Percentiles rank a stretch among this genome's conserved stretches.
phyloP scores from a whole-genome alignment of 2,888 invertebrate genomes.

The Salpingus planirostris region DNA sequence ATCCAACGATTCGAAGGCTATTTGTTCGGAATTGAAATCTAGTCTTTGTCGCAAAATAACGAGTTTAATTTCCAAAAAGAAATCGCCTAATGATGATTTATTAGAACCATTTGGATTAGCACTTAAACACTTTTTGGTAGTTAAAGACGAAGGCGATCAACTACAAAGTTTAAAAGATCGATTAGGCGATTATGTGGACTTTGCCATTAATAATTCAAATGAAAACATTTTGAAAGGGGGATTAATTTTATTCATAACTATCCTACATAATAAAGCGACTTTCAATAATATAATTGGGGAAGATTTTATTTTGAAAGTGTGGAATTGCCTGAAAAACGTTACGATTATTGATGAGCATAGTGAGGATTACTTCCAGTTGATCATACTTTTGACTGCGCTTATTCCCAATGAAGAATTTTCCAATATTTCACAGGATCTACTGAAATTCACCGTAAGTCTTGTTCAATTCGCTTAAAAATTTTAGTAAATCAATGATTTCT shows the following conservation, averaged over 20 bases:
- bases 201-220: conserved; percentile 14
- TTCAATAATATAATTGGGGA: conserved; percentile 19
- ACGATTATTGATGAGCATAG: conserved; percentile 14
- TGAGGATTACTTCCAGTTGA: conserved; percentile 30
- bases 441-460: conserved; percentile 26
- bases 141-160: conserved; percentile 18
- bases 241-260: conserved; percentile 27
- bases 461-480: too few relatives aligned
- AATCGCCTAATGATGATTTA: conserved; percentile 8
- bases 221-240: conserved; percentile 21
- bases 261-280: conserved; percentile 30
- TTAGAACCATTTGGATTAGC: conserved; percentile 12
- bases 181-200: conserved; percentile 20
- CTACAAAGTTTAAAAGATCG: conserved; percentile 16
- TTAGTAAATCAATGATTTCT: too few relatives aligned
- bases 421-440: conserved; percentile 25
- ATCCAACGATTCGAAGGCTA: conserved; percentile 20
- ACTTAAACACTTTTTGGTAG: conserved; percentile 20
- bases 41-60: conserved; percentile 20
- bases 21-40: conserved; percentile 18
- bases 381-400: conserved; percentile 28
- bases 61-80: conserved; percentile 20
- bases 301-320: conserved; percentile 25
- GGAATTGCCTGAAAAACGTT: conserved; percentile 26
- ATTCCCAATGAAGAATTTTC: conserved; percentile 31